Base-by-base conservation (phyloP, 1,140 invertebrate genomes). In the Drosophila lacteicornis region DNA sequence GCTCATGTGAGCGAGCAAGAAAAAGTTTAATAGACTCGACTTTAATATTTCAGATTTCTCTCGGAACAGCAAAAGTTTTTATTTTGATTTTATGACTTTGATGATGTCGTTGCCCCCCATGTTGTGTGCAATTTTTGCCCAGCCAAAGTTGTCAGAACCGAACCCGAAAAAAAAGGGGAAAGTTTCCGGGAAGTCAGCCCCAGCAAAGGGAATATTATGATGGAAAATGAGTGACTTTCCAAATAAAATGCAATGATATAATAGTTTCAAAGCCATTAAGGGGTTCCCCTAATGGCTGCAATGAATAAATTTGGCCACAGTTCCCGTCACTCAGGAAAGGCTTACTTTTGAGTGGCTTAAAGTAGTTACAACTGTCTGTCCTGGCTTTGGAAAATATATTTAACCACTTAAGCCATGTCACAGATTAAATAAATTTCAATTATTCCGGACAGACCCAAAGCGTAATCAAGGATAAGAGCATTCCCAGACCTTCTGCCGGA, bases 1-100 rank as follows among this genome's bases (percentile, higher is more conserved):
- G 36, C 40, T 50, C 57, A 59, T 70, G 65, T 57, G 55, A 50
- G 58, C 25, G 45, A 42, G 6, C 38, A 60, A 67, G 27, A 51
- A 83, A 83, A 87, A 87, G 61, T 80, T 83, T 88, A 87, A 88
- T 84, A 87, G 80, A 88, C 84, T 80, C 71, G 62, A 51, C 80
- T 87, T 87, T 82, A 87, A 87, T 83, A 88, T 83, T 79, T 55
- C 60, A 58, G 50, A 50, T 80, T 62, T 56, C 62, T 46, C 42
- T 27, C 22, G 45, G 25, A 49, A 25, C 40, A 63, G 55, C 25
- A 87, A 83, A 85, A 75, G 63, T 87, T 87, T 82, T 78, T 84
- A 81, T 84, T 90, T 79, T 75, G 74, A 84, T 88, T 88, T 90
- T 88, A 88, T 79, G 77, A 73, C 83, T 82, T 67, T 68, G 68